Conservation (phyloP, 2,113 vertebrate species). For the Mastomys natalensis region DNA sequence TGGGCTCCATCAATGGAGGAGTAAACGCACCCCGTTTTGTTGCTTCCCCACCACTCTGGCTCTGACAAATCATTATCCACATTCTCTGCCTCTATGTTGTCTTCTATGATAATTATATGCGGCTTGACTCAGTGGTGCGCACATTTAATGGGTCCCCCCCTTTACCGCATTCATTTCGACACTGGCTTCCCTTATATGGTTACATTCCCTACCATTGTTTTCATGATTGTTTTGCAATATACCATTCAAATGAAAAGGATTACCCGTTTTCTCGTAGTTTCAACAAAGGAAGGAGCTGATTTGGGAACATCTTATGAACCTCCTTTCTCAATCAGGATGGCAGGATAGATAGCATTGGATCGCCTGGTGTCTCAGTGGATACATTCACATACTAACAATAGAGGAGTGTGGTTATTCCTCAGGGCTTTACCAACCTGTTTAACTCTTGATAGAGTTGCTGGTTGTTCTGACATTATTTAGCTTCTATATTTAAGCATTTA, state of each 20-base stretch:
- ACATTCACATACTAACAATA: rapidly evolving
- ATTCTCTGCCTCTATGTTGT: conserved; percentile 68
- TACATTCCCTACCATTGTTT: conserved; percentile 44
- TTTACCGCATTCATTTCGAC: conserved; percentile 40
- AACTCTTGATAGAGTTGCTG: neutral
- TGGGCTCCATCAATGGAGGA: conserved; percentile 76
- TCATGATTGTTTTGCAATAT: conserved; percentile 57
- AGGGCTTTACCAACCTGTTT: neutral
- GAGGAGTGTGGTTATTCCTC: neutral
- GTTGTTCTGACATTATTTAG: neutral
- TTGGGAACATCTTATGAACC: neutral
- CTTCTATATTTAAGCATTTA: neutral
- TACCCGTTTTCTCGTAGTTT: neutral
- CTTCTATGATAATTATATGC: conserved; percentile 76
- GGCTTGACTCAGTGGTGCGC: conserved; percentile 76
- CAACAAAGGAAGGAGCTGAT: conserved; percentile 19
- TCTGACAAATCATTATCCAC: conserved; percentile 63
- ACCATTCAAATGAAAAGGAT: conserved; percentile 50
- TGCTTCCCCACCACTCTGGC: conserved; percentile 66
- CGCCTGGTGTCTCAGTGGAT: rapidly evolving
- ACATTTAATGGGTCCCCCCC: conserved; percentile 66
- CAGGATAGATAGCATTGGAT: neutral
- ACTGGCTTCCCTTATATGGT: conserved; percentile 42
- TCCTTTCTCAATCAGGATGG: neutral
- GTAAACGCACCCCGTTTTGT: conserved; percentile 63